Base-by-base conservation (phyloP, 2,888 invertebrate genomes). In the Mesopsocus fuscifrons region DNA sequence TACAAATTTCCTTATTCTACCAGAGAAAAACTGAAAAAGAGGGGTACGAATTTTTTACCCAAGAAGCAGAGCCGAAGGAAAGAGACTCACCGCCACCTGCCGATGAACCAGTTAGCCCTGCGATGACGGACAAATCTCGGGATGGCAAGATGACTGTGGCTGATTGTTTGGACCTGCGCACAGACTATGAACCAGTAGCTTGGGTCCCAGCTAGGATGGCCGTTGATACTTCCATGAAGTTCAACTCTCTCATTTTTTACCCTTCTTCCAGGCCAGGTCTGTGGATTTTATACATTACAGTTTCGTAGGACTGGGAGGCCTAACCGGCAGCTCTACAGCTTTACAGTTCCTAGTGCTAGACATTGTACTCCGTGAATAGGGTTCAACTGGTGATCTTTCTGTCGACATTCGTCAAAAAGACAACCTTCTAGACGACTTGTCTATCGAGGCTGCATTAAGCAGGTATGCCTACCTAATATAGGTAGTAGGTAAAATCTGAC, bases 91-190 rank as follows among this genome's bases (percentile, higher is more conserved):
- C 11, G 41, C 13, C 3, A 23, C 41, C n/a, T 9, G 11, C 11
- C 11, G 11, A 9, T 26, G 11, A 9, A 26, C 26, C 26, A 11
- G 6, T 11, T 9, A 26, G 26, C 26, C 26, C 26, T 6, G 11
- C 6, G 6, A 11, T 11, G 26, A 26, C 8, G 35, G 47, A 49
- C 15, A 41, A 46, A 26, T 40, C 46, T 9, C 11, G 8, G 6
- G 26, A 26, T 9, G 26, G 11, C n/a, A 51, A 50, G 43, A 32
- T 52, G 31, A 42, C 51, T 8, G 47, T 52, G 8, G 48, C 52
- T 20, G 53, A 54, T 34, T 52, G 50, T 40, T 49, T 54, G 18
- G 53, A 52, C 3, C 35, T 54, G n/a, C 41, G 44, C 32, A 53
- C 53, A 34, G 53, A 53, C 11, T 45, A 50, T 42, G 48, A 50